A percentile compares a stretch with the other conserved stretches of the same genome.
Conservation (phyloP, 2,113 vertebrate species). For the Procapra przewalskii region DNA sequence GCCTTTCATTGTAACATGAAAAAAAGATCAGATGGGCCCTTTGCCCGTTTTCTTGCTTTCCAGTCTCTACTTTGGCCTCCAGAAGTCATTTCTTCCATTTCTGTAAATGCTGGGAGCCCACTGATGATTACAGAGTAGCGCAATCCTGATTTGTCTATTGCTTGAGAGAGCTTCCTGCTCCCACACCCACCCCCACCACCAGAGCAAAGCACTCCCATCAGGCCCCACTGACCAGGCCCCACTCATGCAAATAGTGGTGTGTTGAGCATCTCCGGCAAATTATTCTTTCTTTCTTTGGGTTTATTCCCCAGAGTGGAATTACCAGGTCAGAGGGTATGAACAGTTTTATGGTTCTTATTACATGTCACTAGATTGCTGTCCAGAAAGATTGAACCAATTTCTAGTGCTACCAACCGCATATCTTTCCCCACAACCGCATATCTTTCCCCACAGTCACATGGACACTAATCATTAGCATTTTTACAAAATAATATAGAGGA, state of each 20-base stretch:
- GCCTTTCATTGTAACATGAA: neutral
- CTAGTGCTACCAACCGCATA: neutral
- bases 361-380: slow-evolving; percentile 57
- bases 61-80: neutral
- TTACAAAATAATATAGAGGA: slow-evolving; percentile 23
- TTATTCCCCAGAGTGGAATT: slow-evolving; percentile 66
- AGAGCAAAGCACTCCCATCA: neutral
- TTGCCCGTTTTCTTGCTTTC: neutral
- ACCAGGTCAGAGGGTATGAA: slow-evolving; percentile 61
- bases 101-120: neutral
- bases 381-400: slow-evolving; percentile 63
- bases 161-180: neutral
- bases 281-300: slow-evolving; percentile 50
- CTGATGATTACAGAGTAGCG: neutral
- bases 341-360: slow-evolving; percentile 58
- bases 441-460: neutral
- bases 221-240: no score
- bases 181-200: neutral
- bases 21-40: neutral
- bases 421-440: neutral
- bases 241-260: slow-evolving; percentile 12
- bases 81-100: slow-evolving; percentile 33
- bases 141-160: neutral
- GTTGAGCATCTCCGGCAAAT: slow-evolving; percentile 49
- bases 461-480: neutral